Evolutionary conservation across 2,113 vertebrate genomes (phyloP), one percentile per base, ranked within the genome.

Genomic region (Symphodus melops): DNA sequence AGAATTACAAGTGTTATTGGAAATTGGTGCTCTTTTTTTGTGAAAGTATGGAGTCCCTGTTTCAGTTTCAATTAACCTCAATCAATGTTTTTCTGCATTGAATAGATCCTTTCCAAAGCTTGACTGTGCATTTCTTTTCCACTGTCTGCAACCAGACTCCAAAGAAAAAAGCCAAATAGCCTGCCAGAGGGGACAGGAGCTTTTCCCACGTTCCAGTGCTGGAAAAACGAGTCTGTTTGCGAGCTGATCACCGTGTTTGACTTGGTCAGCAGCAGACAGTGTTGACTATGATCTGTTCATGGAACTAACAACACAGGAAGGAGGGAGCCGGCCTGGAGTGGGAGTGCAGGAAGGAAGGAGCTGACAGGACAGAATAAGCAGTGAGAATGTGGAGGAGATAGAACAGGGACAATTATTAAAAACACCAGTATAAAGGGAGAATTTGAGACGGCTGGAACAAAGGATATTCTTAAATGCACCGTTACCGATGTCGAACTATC

Each of bases 271-370:
- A 59, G 58, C 64, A 69, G 75, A 62, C 66, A 16, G 28, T 9
- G 74, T 73, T 28, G 79, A 81, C 77, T 58, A 39, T 36, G 76
- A 86, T 71, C 48, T 88, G 89, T 91, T 92, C 87, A 71, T 84
- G 84, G 84, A 88, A 67, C 72, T 59, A 68, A 76, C 44, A 1
- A 57, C 20, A 13, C 75, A 86, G 88, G 89, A 92, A 84, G 64
- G 77, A 81, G 75, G 81, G 62, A 86, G 80, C 25, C 8, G 28
- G 67, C 25, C 72, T 63, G 80, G 33, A 59, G 81, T 23, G 78
- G 86, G 79, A 81, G 77, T 83, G 75, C 77, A 89, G 88, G 90
- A 92, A 91, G 91, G 89, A 90, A 89, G 82, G 63, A 51, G 79
- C 83, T 89, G 89, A 93, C 88, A 82, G 77, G 86, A 84, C 86